A percentile compares a stretch with the other conserved stretches of the same genome.
Conservation (phyloP, 2,113 vertebrate genomes). For the Alaudala cheleensis region DNA sequence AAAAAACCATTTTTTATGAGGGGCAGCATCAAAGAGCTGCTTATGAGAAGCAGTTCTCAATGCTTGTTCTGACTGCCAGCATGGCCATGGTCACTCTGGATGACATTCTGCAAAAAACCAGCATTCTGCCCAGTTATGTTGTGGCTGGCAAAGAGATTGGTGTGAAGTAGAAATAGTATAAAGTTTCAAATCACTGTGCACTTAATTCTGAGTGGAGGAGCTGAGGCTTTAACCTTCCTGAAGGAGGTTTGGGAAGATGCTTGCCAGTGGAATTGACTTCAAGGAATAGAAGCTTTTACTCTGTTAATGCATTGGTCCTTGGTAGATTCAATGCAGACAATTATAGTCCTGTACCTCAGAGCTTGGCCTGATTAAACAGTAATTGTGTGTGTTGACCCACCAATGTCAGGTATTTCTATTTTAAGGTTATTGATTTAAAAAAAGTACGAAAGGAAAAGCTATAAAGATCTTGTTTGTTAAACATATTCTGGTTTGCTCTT, state of each 20-base stretch:
- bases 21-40: not conserved
- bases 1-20: not conserved
- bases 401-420: conserved; percentile 26
- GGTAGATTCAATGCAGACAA: not conserved
- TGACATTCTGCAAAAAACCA: not conserved
- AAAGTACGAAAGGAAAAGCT: not conserved
- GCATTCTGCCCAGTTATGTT: not conserved
- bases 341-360: not conserved
- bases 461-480: not conserved
- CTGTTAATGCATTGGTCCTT: not conserved
- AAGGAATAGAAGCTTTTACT: conserved; percentile 33
- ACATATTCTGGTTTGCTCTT: not conserved
- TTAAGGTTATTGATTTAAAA: not conserved
- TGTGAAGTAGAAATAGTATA: not conserved
- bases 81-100: not conserved
- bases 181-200: not conserved
- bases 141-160: not conserved
- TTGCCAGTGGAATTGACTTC: conserved; percentile 5
- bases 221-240: not conserved
- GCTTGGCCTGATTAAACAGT: not conserved
- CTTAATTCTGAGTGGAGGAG: conserved; percentile 2
- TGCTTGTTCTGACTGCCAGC: not conserved
- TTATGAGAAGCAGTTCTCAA: not conserved
- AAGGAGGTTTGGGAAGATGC: not conserved
- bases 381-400: conserved; percentile 1